Evolutionary conservation across 2,888 invertebrate species (phyloP).

Genomic region (Acrobasis suavella): DNA sequence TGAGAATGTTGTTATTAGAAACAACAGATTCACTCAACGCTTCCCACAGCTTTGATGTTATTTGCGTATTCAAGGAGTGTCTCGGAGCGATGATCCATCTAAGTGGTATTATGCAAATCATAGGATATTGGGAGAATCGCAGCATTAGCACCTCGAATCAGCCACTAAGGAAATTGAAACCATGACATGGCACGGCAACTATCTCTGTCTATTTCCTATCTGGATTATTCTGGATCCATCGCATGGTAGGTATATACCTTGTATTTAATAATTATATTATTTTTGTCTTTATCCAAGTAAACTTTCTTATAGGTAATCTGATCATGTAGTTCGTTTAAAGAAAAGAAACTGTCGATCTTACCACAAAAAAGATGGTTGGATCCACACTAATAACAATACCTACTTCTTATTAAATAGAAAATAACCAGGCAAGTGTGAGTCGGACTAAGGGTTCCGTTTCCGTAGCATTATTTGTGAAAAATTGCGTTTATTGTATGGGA

Average conservation of each 20-base stretch:
- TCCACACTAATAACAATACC: neutral
- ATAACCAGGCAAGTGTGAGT: too few species aligned
- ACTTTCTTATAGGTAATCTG: neutral
- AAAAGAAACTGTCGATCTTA: neutral
- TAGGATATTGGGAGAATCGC: slow-evolving; percentile 8
- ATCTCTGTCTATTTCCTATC: slow-evolving; percentile 14
- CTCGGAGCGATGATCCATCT: slow-evolving; percentile 2
- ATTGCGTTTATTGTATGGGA: too few species aligned
- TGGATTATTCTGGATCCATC: neutral
- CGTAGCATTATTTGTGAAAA: too few species aligned
- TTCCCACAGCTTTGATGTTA: slow-evolving; percentile 1
- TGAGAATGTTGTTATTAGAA: neutral
- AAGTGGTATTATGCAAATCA: slow-evolving; percentile 15
- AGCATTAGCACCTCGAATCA: slow-evolving; percentile 10
- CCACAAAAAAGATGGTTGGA: neutral
- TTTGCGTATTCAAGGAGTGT: slow-evolving; percentile 11
- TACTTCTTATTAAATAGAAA: too few species aligned
- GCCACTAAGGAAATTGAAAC: slow-evolving; percentile 51
- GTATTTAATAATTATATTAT: neutral
- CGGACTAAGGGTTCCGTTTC: too few species aligned
- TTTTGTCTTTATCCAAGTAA: neutral
- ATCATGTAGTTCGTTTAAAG: neutral
- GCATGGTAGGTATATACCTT: neutral
- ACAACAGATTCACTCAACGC: neutral
- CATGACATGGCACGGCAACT: slow-evolving; percentile 50